Conservation (phyloP, 2,888 invertebrate species). For the Scelioninae gen. 2 region DNA sequence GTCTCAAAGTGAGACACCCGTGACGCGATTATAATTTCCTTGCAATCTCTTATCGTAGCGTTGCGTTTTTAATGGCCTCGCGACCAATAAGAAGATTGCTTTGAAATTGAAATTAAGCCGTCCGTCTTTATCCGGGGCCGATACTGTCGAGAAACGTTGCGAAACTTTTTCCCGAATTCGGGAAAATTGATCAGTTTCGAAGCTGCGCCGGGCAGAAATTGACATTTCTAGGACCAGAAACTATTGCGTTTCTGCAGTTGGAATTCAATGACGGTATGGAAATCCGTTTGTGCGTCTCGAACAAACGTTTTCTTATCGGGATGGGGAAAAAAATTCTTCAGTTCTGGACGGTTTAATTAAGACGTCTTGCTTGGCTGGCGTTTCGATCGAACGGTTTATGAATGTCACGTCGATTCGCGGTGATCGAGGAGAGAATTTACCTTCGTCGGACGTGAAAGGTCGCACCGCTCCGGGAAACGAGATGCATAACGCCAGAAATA, state of each 20-base stretch:
- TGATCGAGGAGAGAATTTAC: constrained; percentile 61
- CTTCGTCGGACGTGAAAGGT: constrained; percentile 72
- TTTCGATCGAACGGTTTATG: constrained; percentile 20
- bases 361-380: background rate
- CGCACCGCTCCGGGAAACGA: constrained; percentile 68
- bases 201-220: too few relatives aligned
- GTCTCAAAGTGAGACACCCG: too few relatives aligned
- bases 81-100: too few relatives aligned
- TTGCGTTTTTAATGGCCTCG: too few relatives aligned
- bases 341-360: constrained; percentile 1
- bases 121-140: too few relatives aligned
- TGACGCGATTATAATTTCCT: too few relatives aligned
- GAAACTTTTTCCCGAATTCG: too few relatives aligned
- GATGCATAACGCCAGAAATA: constrained; percentile 70
- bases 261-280: constrained; percentile 37
- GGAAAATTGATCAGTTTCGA: too few relatives aligned
- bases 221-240: constrained; percentile 28
- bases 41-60: too few relatives aligned
- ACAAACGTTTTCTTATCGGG: constrained; percentile 3
- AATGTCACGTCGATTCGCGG: constrained; percentile 22
- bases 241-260: constrained; percentile 14
- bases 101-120: too few relatives aligned
- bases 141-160: too few relatives aligned
- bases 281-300: constrained; percentile 18
- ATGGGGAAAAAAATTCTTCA: background rate